These are phyloP conservation scores for Rhagonycha fulva DNA, from an alignment of 2,888 invertebrate genomes.

Conservation along the genomic window DNA sequence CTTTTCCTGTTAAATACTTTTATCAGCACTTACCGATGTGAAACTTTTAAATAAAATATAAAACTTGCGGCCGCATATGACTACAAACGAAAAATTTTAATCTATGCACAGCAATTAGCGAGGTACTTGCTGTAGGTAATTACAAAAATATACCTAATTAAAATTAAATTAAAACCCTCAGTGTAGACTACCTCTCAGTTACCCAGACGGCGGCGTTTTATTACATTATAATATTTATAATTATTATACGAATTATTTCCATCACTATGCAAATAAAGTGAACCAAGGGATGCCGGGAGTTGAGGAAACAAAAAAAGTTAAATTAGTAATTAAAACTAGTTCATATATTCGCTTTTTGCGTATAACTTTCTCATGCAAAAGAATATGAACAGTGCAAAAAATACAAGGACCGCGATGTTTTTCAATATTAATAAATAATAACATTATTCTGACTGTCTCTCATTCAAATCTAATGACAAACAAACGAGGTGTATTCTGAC, in stretches of 20 bases:
- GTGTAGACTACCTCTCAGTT: neutral
- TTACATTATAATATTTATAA: neutral
- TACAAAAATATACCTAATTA: neutral
- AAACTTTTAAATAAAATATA: neutral
- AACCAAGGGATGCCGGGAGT: neutral
- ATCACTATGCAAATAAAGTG: neutral
- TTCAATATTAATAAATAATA: too few relatives aligned
- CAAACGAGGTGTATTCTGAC: too few relatives aligned
- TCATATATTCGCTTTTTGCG: too few relatives aligned
- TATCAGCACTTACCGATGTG: neutral
- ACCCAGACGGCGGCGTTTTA: neutral
- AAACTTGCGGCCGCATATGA: neutral
- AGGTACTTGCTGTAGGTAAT: neutral
- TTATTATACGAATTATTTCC: neutral
- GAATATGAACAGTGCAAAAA: too few relatives aligned
- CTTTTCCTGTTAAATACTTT: neutral
- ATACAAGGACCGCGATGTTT: too few relatives aligned
- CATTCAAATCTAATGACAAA: too few relatives aligned
- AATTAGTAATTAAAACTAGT: too few relatives aligned
- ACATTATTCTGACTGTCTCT: too few relatives aligned
- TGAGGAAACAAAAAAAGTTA: neutral
- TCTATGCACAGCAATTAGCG: neutral
- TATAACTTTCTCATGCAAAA: too few relatives aligned
- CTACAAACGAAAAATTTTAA: neutral
- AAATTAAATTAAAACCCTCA: neutral